A percentile compares a stretch with the other conserved stretches of the same genome.
These are phyloP conservation scores for Eriocheir sinensis DNA, from an alignment of 1,140 invertebrate genomes.

Conservation along the genomic window DNA sequence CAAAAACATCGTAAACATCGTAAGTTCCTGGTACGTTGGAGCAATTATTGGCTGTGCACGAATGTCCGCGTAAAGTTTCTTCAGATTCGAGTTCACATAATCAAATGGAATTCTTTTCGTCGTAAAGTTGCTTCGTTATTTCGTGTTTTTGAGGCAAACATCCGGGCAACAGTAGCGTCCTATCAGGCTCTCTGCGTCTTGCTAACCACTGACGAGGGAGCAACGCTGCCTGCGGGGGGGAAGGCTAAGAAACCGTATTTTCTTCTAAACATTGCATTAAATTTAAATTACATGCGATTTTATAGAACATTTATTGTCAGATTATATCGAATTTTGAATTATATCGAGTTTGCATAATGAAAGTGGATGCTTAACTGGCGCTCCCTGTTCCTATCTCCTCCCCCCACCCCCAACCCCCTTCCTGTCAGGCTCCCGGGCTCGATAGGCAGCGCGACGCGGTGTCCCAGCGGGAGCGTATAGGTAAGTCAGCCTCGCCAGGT, in stretches of 20 bases:
- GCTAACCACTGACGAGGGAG: neutral
- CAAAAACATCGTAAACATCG: too few species aligned
- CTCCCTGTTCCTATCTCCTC: too few species aligned
- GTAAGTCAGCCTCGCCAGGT: too few species aligned
- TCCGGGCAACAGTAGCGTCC: neutral
- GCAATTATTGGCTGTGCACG: too few species aligned
- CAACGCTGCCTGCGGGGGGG: neutral
- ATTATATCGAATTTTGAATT: neutral
- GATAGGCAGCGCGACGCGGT: too few species aligned
- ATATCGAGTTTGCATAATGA: neutral
- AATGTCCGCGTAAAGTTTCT: too few species aligned
- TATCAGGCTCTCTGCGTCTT: neutral
- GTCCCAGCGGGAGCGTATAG: too few species aligned
- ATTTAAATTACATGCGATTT: neutral
- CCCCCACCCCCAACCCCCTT: too few species aligned
- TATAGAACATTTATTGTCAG: neutral
- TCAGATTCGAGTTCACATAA: neutral
- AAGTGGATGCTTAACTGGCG: too few species aligned
- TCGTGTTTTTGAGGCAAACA: neutral
- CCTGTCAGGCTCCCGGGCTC: too few species aligned
- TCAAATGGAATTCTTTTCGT: neutral
- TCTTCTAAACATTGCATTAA: neutral
- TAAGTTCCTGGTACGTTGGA: too few species aligned
- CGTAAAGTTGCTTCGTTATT: neutral
- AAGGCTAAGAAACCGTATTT: neutral